Evolutionary conservation across 2,888 invertebrate species (phyloP), one percentile per base, ranked within the genome.

Genomic region (Parochlus steinenii): DNA sequence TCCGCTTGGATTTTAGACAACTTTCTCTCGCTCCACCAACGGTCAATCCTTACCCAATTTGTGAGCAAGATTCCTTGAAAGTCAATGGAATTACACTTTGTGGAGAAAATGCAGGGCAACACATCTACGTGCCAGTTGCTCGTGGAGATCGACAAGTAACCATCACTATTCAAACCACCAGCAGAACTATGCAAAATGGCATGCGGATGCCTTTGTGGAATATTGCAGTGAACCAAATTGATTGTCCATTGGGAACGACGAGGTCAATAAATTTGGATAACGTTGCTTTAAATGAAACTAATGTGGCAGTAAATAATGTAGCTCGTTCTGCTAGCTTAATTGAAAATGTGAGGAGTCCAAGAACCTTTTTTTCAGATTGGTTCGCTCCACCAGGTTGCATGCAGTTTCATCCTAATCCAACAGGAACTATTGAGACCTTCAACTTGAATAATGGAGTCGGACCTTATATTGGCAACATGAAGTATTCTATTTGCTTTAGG

Each of bases 401-500:
- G 12, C 77, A 77, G 45, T 77, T 69, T 55, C 73, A 62, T 48
- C 70, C 70, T 0, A 69, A 69, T 31, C 49, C 62, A 1, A 47
- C 55, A 0, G 74, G 73, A 0, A 47, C 49, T 5, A 63, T 77
- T 40, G 67, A 66, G 39, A 68, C 66, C 0, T 22, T 77, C 43
- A 76, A 74, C 47, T 74, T 64, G 45, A 68, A 68, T 46, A 48
- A 59, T 4, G 62, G 63, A 0, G 41, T 50, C 0, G 67, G 66
- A 0, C 66, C 67, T 0, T 74, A 73, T 43, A 66, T 69, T 39
- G 64, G 62, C 1, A 64, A 63, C 40, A 45, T 71, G 39, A 57
- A 59, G 2, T 77, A 77, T 45, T 67, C 71, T 0, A 69, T 71
- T 1, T 76, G 75, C 50, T 74, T 77, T 49, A 69, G 63, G 45